Conservation (phyloP, 2,113 vertebrate genomes). For the Pteronura brasiliensis region DNA sequence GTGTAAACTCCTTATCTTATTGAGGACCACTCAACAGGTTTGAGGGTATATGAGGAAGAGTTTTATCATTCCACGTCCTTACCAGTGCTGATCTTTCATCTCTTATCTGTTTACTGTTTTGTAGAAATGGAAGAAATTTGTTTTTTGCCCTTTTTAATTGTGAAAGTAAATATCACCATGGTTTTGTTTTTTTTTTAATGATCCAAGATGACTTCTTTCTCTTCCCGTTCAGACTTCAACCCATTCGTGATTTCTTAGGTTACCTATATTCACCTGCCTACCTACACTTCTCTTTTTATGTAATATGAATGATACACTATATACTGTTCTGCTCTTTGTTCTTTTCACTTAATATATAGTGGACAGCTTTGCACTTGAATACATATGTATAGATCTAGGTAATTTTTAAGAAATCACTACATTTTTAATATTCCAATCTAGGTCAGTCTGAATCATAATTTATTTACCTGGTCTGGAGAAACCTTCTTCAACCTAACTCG, state of each 20-base stretch:
- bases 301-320: not conserved
- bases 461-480: not conserved
- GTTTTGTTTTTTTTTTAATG: not conserved
- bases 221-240: not conserved
- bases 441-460: not conserved
- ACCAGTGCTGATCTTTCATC: not conserved
- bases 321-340: not conserved
- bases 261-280: not conserved
- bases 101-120: not conserved
- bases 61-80: not conserved
- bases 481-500: not conserved
- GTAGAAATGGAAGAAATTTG: not conserved
- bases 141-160: conserved; percentile 21
- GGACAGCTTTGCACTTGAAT: not conserved
- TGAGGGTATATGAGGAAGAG: not conserved
- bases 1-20: not conserved
- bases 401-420: not conserved
- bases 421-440: not conserved
- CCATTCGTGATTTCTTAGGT: not conserved
- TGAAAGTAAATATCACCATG: not conserved
- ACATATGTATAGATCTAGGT: not conserved
- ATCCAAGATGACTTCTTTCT: not conserved
- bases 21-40: not conserved
- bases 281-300: not conserved
- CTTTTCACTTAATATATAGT: not conserved